Evolutionary conservation across 2,888 invertebrate genomes (phyloP), one percentile per base, ranked within the genome.

Genomic region (Yponomeuta evonymella): DNA sequence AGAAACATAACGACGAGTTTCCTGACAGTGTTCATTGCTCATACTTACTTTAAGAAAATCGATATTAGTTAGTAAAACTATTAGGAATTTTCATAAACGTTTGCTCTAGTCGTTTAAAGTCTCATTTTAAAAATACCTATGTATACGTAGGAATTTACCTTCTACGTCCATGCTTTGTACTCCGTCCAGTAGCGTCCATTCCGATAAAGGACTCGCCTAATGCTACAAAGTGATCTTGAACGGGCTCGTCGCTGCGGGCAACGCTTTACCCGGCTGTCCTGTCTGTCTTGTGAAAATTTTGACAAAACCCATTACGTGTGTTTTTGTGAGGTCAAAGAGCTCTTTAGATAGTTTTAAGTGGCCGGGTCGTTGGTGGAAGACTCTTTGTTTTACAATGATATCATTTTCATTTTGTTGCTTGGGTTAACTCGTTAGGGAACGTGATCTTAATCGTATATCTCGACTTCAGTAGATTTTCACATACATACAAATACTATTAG

Each of bases 211-310:
- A 68, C 78, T 75, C 83, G 81, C 83, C 86, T 88, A 89, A 88
- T 83, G 82, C 83, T 84, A 86, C 89, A 90, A 90, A 90, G 90
- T 84, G 87, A 85, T 83, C 81, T 83, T 77, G 79, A 78, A 77
- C 79, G 75, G 76, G 71, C 77, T 73, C 78, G 87, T 90, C 87
- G 89, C 91, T 82, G 85, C 73, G 82, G 80, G 90, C 90, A 79
- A 89, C 87, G 85, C 83, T 86, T 83, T 84, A 77, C 81, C 79
- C 79, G 73, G 15, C 51, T 58, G 15, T 58, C 51, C 8, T 71
- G 67, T 8, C 68, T 67, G 83, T 83, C 84, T 82, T 86, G 85
- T 85, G 87, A 87, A 88, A 84, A 87, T 89, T 81, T 83, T 77
- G 81, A 81, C 82, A 82, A 82, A 78, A 71, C 64, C 67, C 29